phyloP scores from a whole-genome alignment of 2,113 vertebrate species.

The Pelusios castaneus region DNA sequence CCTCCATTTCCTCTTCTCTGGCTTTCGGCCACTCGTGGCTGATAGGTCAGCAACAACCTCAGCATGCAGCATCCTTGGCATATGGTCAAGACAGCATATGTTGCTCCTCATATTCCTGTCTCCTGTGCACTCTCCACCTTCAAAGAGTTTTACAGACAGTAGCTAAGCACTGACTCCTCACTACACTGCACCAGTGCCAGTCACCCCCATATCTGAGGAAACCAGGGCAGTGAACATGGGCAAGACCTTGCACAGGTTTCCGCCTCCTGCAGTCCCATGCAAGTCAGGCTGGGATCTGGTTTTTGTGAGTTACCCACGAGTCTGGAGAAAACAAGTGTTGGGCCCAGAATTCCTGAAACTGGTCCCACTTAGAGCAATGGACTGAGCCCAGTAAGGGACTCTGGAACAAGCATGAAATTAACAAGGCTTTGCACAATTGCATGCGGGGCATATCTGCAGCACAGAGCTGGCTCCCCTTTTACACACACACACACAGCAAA shows the following conservation, averaged over 20 bases:
- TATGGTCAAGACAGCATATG: neutral
- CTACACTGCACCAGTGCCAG: neutral
- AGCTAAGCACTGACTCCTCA: neutral
- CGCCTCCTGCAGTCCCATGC: neutral
- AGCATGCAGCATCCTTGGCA: neutral
- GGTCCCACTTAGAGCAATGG: accelerated
- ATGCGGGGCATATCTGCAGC: neutral
- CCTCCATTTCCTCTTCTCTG: neutral
- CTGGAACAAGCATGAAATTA: neutral
- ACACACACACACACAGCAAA: neutral
- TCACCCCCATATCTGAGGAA: neutral
- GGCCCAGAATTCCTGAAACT: neutral
- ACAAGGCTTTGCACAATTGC: neutral
- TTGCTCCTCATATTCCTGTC: neutral
- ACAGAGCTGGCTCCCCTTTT: neutral
- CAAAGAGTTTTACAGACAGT: neutral
- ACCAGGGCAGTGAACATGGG: neutral
- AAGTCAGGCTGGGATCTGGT: neutral
- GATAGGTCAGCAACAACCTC: neutral
- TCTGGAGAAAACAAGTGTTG: neutral
- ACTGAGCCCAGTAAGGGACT: neutral
- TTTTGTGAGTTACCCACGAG: accelerated
- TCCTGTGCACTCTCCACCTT: neutral
- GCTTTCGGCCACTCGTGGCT: neutral
- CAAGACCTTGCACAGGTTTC: neutral